phyloP scores from a whole-genome alignment of 2,888 invertebrate genomes.

The Thecocarcelia acutangulata region DNA sequence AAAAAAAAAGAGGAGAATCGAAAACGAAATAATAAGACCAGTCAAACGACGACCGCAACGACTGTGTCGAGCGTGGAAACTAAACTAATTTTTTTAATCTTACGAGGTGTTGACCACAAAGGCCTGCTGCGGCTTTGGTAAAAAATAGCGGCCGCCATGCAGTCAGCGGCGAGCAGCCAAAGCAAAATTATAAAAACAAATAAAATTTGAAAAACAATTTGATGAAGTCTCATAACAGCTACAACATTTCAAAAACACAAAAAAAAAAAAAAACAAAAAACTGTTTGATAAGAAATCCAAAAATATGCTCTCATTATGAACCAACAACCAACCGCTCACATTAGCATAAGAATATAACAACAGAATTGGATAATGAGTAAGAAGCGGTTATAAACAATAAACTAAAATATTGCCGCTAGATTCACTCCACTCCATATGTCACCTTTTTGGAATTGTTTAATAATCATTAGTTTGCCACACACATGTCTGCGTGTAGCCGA shows the following conservation, averaged over 20 bases:
- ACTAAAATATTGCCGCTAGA: too few species aligned
- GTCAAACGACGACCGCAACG: slow-evolving; percentile 20
- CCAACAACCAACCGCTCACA: too few species aligned
- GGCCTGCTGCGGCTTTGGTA: slow-evolving; percentile 38
- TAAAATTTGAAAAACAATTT: slow-evolving; percentile 9
- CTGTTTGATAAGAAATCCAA: slow-evolving; percentile 27
- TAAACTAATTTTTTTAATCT: slow-evolving; percentile 47
- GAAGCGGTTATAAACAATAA: slow-evolving; percentile 3
- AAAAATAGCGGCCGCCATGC: slow-evolving; percentile 24
- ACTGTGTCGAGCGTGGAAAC: slow-evolving; percentile 48
- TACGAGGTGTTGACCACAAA: slow-evolving; percentile 55
- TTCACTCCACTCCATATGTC: too few species aligned
- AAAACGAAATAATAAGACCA: background rate
- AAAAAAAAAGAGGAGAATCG: slow-evolving; percentile 6
- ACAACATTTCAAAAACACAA: background rate
- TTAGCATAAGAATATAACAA: background rate
- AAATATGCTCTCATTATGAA: background rate
- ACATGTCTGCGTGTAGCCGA: too few species aligned
- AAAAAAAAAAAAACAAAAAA: background rate
- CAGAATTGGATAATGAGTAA: background rate
- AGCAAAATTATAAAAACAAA: slow-evolving; percentile 23
- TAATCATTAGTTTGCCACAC: too few species aligned
- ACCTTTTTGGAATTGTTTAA: too few species aligned
- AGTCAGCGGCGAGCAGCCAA: slow-evolving; percentile 20
- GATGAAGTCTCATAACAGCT: slow-evolving; percentile 25